Evolutionary conservation across 2,113 vertebrate genomes (phyloP), one percentile per base, ranked within the genome.

Genomic region (Sinocyclocheilus grahami): DNA sequence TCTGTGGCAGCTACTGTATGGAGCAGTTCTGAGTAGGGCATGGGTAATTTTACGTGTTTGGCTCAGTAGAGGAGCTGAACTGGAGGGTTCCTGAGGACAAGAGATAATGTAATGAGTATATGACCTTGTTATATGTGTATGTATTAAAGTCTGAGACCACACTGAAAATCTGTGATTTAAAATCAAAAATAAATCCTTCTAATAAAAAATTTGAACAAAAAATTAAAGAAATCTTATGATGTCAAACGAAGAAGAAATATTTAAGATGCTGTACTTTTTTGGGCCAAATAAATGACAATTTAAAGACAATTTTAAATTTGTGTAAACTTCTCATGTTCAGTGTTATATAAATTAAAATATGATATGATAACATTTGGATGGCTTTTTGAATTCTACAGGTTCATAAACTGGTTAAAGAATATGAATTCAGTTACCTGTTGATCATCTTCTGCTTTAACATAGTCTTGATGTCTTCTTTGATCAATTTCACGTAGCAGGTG

Each of bases 1-100:
- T 80, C 91, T 92, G 87, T 96, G 96, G 90, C 97, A 96, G 91
- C 97, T 98, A 93, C 92, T 97, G 87, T 98, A 98, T 0, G 97
- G 95, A 1, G 91, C 91, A 0, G 95, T 93, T 90, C 94, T 96
- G 77, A 97, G 92, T 60, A 98, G 89, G 5, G 96, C 96, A 0
- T 93, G 96, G 58, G 97, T 94, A 2, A 98, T 95, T 65, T 90
- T 93, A 42, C 93, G 91, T 0, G 97, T 99, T 88, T 94, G 94
- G 0, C 86, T 92, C 86, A 99, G 86, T 46, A 98, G 91, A n/a
- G 97, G 97, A 0, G 96, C 95, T 0, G 95, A 95, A 86, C 92
- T 92, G 76, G 92, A 91, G 0, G 89, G 48, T 65, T 85, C 94
- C 92, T 93, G 63, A 69, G 71, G 78, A 86, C 60, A 90, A 46